phyloP scores from a whole-genome alignment of 1,140 invertebrate species.

The Drosophila takahashii region DNA sequence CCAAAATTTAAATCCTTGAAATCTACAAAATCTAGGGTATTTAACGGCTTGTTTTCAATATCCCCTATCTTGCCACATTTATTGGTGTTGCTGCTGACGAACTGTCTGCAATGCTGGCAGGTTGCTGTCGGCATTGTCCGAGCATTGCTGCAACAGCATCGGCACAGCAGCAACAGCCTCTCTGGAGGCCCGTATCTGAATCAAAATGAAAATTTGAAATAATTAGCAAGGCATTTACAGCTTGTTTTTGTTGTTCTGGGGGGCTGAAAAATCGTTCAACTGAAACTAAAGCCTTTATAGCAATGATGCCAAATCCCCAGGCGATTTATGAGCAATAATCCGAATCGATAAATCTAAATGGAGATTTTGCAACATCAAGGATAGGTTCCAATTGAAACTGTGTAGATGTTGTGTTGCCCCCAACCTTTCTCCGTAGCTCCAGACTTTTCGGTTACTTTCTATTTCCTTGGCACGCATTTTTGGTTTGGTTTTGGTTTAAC shows the following conservation, averaged over 20 bases:
- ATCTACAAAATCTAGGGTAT: too few species aligned
- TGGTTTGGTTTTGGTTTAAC: conserved; percentile 18
- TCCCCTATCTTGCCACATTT: neutral
- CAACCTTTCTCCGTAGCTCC: neutral
- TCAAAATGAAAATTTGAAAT: conserved; percentile 46
- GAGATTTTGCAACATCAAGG: conserved; percentile 15
- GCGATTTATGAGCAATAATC: conserved; percentile 4
- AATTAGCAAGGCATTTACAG: conserved; percentile 35
- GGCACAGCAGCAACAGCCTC: conserved; percentile 7
- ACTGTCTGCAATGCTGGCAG: conserved; percentile 9
- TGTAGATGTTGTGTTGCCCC: neutral
- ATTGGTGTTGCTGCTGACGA: neutral
- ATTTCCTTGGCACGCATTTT: conserved; percentile 27
- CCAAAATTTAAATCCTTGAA: too few species aligned
- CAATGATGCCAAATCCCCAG: conserved; percentile 5
- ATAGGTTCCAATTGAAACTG: neutral
- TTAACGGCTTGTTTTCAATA: neutral
- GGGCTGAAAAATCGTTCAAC: conserved; percentile 28
- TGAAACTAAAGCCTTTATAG: conserved; percentile 27
- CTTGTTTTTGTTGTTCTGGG: conserved; percentile 11
- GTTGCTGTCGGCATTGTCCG: conserved; percentile 19
- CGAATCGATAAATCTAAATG: conserved; percentile 22
- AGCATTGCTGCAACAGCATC: neutral
- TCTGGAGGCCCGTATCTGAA: conserved; percentile 34
- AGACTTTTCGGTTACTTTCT: conserved; percentile 3